Evolutionary conservation across 2,888 invertebrate species (phyloP).

Genomic region (Hypselothyrea guttata): DNA sequence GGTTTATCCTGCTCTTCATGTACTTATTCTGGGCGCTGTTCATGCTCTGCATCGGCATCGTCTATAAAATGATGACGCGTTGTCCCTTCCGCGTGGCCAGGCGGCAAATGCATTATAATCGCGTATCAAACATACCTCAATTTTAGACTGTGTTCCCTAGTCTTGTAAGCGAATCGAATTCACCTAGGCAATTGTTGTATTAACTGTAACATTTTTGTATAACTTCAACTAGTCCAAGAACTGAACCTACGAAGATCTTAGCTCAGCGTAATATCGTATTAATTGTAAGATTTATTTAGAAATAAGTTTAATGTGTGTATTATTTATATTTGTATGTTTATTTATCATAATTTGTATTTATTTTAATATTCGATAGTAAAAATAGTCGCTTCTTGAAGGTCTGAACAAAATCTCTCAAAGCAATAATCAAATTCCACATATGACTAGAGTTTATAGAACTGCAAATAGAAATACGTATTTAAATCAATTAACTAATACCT

Average conservation of each 20-base stretch:
- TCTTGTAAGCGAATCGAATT: constrained; percentile 18
- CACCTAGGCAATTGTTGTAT: not conserved
- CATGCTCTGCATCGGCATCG: constrained; percentile 67
- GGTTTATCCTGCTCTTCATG: constrained; percentile 75
- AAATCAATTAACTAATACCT: too few species aligned
- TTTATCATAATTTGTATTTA: too few species aligned
- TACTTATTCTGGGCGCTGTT: constrained; percentile 80
- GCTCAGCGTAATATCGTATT: too few species aligned
- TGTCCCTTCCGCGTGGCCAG: constrained; percentile 81
- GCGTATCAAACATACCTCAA: constrained; percentile 79
- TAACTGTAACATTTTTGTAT: constrained; percentile 2
- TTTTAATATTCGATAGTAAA: too few species aligned
- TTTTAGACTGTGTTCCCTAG: constrained; percentile 72
- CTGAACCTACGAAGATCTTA: not conserved
- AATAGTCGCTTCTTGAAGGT: too few species aligned
- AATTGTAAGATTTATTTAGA: too few species aligned
- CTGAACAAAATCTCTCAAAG: too few species aligned
- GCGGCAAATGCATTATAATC: constrained; percentile 72
- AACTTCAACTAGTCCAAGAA: constrained; percentile 7
- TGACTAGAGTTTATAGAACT: too few species aligned
- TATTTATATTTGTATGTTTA: too few species aligned
- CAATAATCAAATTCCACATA: too few species aligned
- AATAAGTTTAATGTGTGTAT: too few species aligned
- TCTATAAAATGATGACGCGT: constrained; percentile 81
- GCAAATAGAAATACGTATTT: too few species aligned